Base-by-base conservation (phyloP, 2,113 vertebrate genomes). In the Neolamprologus cancellatus region DNA sequence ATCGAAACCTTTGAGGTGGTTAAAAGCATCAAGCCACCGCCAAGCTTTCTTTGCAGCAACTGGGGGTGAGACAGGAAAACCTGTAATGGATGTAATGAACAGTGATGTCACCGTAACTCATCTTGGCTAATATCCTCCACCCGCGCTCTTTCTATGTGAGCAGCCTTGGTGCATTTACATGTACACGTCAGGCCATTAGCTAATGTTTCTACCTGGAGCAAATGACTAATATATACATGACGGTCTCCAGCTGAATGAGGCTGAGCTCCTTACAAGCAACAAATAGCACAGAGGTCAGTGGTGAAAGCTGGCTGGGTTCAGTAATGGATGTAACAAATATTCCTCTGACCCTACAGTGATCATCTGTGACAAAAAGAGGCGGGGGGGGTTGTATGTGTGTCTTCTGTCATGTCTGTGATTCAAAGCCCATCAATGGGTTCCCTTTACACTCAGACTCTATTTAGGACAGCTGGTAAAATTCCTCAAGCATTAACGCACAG, bases 391-490 rank as follows among this genome's bases (percentile, higher is more conserved):
- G 7, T 14, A 44, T 82, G 55, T 5, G 48, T 53, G 78, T 84
- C 66, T 69, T 86, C 66, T 83, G 83, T 78, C 82, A 79, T 91
- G 87, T 90, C 48, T 85, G 25, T 50, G 61, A 93, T 78, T 55
- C 79, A 91, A 86, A 89, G 88, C 39, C 87, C 48, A 93, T 92
- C 94, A 92, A 92, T 87, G 90, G 86, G 89, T 90, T 92, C 92
- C 92, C 92, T 92, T 94, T 86, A 91, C 79, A 44, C 90, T 86
- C 88, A 82, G 88, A 92, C 89, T 90, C 92, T 82, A 90, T 94
- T 92, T 91, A 93, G 91, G 92, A 95, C 95, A 96, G 95, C 95
- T 95, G 95, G 93, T 93, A 83, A 94, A 94, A 96, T 96, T 95
- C 95, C 93, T 90, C 86, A 92, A 85, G 91, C 88, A 89, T 92